A percentile compares a stretch with the other conserved stretches of the same genome.
Evolutionary conservation across 1,140 invertebrate genomes (phyloP).

Genomic region (Drosophila orena): DNA sequence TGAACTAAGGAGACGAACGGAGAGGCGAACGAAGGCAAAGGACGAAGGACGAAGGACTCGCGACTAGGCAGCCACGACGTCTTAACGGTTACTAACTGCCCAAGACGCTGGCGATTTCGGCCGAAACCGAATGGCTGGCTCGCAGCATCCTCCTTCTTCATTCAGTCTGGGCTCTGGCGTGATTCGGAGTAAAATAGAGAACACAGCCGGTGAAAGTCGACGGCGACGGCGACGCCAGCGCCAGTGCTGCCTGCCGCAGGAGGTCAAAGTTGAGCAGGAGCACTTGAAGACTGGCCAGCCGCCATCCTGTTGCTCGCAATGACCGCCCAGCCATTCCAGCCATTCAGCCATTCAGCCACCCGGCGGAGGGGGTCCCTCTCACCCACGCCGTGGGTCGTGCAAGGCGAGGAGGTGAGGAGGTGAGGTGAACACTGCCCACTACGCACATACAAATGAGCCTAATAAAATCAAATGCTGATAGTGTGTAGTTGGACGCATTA

Average conservation of each 20-base stretch:
- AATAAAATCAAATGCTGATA: slow-evolving; percentile 82
- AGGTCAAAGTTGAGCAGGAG: slow-evolving; percentile 50
- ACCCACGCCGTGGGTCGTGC: no score
- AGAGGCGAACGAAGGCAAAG: background rate
- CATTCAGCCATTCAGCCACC: no score
- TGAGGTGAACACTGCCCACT: slow-evolving; percentile 23
- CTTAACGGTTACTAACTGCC: slow-evolving; percentile 82
- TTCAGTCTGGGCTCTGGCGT: background rate
- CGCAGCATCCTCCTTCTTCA: slow-evolving; percentile 2
- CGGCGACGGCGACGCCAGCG: slow-evolving; percentile 6
- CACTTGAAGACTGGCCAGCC: slow-evolving; percentile 15
- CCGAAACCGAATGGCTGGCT: slow-evolving; percentile 5
- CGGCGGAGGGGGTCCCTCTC: no score
- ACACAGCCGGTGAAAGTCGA: background rate
- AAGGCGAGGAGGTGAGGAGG: background rate
- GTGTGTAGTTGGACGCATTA: slow-evolving; percentile 76
- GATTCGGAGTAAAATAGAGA: background rate
- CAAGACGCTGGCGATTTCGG: slow-evolving; percentile 67
- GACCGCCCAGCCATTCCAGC: background rate
- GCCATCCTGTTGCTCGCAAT: slow-evolving; percentile 25
- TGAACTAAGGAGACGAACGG: slow-evolving; percentile 2
- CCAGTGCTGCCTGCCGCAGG: slow-evolving; percentile 37
- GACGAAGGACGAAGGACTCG: slow-evolving; percentile 41
- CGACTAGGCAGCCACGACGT: slow-evolving; percentile 77
- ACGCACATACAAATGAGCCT: slow-evolving; percentile 72